A percentile compares a stretch with the other conserved stretches of the same genome.
These are phyloP conservation scores for Meandrusa payeni DNA, from an alignment of 2,888 invertebrate genomes.

Conservation along the genomic window DNA sequence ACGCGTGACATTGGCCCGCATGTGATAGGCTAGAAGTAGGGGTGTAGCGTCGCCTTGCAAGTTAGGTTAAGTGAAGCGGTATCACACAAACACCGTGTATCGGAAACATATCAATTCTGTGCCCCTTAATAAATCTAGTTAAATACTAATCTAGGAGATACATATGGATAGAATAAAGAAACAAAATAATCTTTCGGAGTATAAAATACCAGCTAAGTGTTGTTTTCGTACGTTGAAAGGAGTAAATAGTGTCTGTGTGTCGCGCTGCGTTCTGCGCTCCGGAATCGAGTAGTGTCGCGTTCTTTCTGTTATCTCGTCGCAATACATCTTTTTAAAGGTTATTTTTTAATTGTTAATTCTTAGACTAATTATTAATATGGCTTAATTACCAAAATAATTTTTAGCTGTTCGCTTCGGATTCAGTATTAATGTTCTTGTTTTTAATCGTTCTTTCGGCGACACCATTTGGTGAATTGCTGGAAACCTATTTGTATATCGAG, in stretches of 20 bases:
- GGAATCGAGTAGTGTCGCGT: constrained; percentile 70
- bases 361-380: constrained; percentile 60
- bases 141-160: constrained; percentile 78
- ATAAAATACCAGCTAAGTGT: constrained; percentile 76
- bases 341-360: constrained; percentile 62
- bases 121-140: constrained; percentile 85
- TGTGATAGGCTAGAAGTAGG: constrained; percentile 76
- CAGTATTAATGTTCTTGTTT: constrained; percentile 75
- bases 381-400: constrained; percentile 76
- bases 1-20: constrained; percentile 76
- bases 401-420: constrained; percentile 71
- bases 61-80: constrained; percentile 79
- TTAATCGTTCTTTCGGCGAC: constrained; percentile 46
- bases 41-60: constrained; percentile 78
- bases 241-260: constrained; percentile 42
- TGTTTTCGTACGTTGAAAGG: constrained; percentile 69
- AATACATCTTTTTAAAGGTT: constrained; percentile 52
- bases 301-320: constrained; percentile 58
- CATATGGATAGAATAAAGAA: constrained; percentile 75
- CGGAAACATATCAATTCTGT: constrained; percentile 90
- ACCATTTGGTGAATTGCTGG: constrained; percentile 56
- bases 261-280: constrained; percentile 60
- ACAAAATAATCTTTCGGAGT: constrained; percentile 74
- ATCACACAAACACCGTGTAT: constrained; percentile 85
- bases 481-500: constrained; percentile 77